Base-by-base conservation (phyloP, 2,888 invertebrate species). In the Macrophya alboannulata region DNA sequence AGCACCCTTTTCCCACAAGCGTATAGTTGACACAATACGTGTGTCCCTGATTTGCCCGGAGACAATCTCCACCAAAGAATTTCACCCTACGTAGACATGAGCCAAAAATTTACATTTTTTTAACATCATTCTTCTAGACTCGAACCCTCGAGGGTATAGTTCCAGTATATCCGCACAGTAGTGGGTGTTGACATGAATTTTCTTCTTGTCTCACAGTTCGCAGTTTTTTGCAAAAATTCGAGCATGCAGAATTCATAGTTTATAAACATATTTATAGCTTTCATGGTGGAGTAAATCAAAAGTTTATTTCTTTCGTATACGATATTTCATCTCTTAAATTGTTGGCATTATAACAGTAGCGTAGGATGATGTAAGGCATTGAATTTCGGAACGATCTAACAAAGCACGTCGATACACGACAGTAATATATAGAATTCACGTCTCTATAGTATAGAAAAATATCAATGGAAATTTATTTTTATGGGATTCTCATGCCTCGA, bases 1-100 rank as follows among this genome's bases (percentile, higher is more conserved):
- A 40, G 5, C 21, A 21, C 43, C 62, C 62, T 81, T 81, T 81
- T 81, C 79, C 79, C 62, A 81, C 79, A 62, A 25, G 79, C 62
- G 79, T 81, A 51, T 10, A 43, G 62, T 81, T 81, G 79, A 62
- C 79, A 62, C 40, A 12, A n/a, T 45, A 72, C 77, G 77, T 77
- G 77, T 77, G 62, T 25, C 10, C 25, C 62, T 76, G 25, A 76
- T 76, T 72, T 72, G n/a, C n/a, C 43, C 25, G 10, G 21, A 74
- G 37, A 37, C 68, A 68, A 68, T 37, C 37, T 68, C 17, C 68
- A 68, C 37, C 15, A 4, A 21, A 21, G 62, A 25, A 62, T 25
- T 62, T 62, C 62, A 25, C 10, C 62, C 31, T 37, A 17, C 68
- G 68, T 68, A 37, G 15, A 68, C 68, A 68, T 37, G 68, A 68